Conservation (phyloP, 2,113 vertebrate genomes). For the Psilopsiagon aurifrons region DNA sequence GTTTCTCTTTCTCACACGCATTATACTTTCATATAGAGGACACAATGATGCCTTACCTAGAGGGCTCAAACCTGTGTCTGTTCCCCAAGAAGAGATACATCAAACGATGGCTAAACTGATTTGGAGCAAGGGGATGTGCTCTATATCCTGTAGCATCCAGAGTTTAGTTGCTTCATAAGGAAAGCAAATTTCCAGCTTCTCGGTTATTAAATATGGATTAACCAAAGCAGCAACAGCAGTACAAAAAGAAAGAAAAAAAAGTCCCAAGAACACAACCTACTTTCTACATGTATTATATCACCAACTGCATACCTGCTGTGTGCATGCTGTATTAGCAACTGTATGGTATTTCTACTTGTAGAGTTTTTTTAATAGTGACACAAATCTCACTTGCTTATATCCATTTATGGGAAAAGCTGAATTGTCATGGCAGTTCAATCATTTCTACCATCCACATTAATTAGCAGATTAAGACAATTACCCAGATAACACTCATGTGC, state of each 20-base stretch:
- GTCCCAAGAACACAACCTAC: neutral
- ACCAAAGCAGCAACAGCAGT: neutral
- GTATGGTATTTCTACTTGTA: neutral
- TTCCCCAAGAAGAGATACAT: neutral
- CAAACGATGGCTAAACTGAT: neutral
- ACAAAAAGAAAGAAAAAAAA: neutral
- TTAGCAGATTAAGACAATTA: neutral
- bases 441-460: neutral
- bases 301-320: no score
- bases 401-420: neutral
- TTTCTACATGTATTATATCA: neutral
- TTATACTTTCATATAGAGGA: neutral
- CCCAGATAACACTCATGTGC: rapidly evolving
- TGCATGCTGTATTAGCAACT: neutral
- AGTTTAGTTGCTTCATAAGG: neutral
- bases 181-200: neutral
- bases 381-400: neutral
- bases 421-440: neutral
- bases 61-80: neutral
- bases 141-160: neutral
- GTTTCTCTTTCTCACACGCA: neutral
- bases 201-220: neutral
- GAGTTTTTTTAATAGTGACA: neutral
- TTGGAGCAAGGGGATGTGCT: neutral
- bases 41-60: neutral